phyloP scores from a whole-genome alignment of 2,113 vertebrate species.

The Numenius arquata region DNA sequence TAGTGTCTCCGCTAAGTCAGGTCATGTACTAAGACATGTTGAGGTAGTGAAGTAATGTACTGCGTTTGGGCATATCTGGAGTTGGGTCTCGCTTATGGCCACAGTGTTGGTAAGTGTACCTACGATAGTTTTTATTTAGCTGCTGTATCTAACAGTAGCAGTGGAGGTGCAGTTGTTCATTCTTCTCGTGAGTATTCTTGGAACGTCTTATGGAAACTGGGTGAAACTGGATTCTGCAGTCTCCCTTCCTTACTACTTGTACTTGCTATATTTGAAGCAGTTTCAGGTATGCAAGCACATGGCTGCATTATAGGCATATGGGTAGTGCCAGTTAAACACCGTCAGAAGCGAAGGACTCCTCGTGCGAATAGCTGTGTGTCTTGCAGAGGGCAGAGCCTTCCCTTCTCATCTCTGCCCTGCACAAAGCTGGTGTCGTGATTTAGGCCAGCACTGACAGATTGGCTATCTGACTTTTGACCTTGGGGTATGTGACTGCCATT shows the following conservation, averaged over 20 bases:
- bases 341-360: too few relatives aligned
- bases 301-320: neutral
- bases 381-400: neutral
- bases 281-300: neutral
- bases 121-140: neutral
- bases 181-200: neutral
- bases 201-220: neutral
- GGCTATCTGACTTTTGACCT: neutral
- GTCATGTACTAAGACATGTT: neutral
- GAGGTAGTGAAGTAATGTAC: neutral
- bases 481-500: accelerated
- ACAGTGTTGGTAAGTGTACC: neutral
- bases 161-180: neutral
- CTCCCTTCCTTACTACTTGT: neutral
- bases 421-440: neutral
- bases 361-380: neutral
- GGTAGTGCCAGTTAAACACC: neutral
- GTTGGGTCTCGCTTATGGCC: neutral
- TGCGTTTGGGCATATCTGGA: neutral
- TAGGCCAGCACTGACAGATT: neutral
- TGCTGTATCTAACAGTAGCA: neutral
- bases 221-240: neutral
- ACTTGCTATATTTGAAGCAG: neutral
- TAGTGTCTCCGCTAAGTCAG: neutral
- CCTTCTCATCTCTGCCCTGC: neutral